These are phyloP conservation scores for Epinephelus malabaricus DNA, from an alignment of 2,797 vertebrate species.

Conservation along the genomic window DNA sequence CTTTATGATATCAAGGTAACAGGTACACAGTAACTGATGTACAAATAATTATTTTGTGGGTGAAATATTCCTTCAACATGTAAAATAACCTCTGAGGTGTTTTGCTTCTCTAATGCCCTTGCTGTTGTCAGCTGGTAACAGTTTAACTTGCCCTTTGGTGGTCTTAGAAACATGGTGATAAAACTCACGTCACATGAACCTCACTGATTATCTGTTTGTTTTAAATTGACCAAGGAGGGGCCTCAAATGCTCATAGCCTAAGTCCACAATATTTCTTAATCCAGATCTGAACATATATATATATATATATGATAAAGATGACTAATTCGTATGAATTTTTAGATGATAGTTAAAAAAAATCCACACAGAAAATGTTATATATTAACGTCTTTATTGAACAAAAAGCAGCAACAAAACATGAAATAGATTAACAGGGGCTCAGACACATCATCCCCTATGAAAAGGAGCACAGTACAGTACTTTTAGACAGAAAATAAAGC, in stretches of 20 bases:
- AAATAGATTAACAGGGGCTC: neutral
- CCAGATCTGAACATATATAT: neutral
- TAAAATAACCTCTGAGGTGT: neutral
- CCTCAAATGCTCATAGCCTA: neutral
- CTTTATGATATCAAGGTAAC: too few species aligned
- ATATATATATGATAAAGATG: too few species aligned
- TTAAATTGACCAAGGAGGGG: neutral
- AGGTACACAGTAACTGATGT: too few species aligned
- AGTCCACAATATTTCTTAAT: neutral
- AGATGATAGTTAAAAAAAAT: neutral
- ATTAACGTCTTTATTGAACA: slow-evolving; percentile 59
- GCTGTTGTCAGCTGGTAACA: too few species aligned
- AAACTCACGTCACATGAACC: neutral
- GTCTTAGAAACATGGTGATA: neutral
- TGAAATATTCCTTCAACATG: neutral
- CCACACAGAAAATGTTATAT: neutral
- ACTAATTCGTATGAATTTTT: neutral
- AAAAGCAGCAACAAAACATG: slow-evolving; percentile 34
- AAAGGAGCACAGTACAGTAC: slow-evolving; percentile 2
- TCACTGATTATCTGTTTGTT: neutral
- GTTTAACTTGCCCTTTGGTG: neutral
- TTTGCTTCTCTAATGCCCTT: neutral
- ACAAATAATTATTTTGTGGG: too few species aligned
- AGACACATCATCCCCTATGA: neutral
- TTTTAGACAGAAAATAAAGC: slow-evolving; percentile 4